Conservation (phyloP, 2,888 invertebrate species). For the Amphipoea oculea region DNA sequence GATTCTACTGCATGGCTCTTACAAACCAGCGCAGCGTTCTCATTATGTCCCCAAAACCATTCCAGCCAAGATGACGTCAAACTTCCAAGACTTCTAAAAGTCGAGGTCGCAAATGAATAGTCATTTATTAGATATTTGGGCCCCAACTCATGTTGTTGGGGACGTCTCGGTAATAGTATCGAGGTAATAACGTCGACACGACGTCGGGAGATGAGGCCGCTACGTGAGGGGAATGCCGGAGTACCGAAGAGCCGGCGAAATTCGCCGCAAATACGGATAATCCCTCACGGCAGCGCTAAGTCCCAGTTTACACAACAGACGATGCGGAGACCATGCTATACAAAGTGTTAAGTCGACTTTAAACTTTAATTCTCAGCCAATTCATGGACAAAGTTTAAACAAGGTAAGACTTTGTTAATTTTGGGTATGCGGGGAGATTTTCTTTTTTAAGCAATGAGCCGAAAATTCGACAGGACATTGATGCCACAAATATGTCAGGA, state of each 20-base stretch:
- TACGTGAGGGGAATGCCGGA: conserved; percentile 84
- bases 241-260: conserved; percentile 69
- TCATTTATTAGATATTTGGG: conserved; percentile 72
- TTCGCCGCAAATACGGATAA: conserved; percentile 82
- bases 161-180: conserved; percentile 80
- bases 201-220: conserved; percentile 83
- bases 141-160: conserved; percentile 72
- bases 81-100: conserved; percentile 47
- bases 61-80: conserved; percentile 27
- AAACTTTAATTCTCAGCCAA: conserved; percentile 66
- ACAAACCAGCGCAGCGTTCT: background rate
- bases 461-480: background rate
- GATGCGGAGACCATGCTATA: conserved; percentile 66
- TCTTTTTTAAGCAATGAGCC: background rate
- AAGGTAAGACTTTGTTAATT: conserved; percentile 45
- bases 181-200: conserved; percentile 86
- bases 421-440: conserved; percentile 6
- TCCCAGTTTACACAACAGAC: conserved; percentile 78
- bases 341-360: conserved; percentile 64
- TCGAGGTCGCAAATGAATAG: conserved; percentile 64
- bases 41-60: conserved; percentile 7
- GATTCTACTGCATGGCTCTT: background rate
- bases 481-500: background rate
- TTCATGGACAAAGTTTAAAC: conserved; percentile 56
- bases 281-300: conserved; percentile 80